A percentile compares a stretch with the other conserved stretches of the same genome.
Conservation (phyloP, 2,113 vertebrate genomes). For the Zosterops pallidus region DNA sequence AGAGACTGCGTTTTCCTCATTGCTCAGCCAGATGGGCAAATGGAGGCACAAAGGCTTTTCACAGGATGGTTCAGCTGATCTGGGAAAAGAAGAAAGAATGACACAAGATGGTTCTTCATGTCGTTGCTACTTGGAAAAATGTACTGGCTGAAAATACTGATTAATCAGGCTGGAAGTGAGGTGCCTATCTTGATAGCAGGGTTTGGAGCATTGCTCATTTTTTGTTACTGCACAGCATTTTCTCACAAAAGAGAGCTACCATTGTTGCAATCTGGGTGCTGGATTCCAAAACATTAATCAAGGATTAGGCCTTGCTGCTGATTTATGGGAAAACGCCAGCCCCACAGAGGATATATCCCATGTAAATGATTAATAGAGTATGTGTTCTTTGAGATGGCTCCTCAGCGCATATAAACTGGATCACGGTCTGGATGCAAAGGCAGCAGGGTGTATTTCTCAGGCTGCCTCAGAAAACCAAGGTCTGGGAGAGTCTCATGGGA, state of each 20-base stretch:
- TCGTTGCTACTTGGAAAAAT: background rate
- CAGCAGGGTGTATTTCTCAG: rapidly evolving
- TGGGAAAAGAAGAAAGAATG: background rate
- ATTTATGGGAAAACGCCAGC: background rate
- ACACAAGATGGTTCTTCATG: background rate
- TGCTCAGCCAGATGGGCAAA: background rate
- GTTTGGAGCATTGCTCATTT: background rate
- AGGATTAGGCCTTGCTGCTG: background rate
- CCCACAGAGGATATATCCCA: background rate
- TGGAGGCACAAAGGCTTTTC: background rate
- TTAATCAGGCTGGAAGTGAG: background rate
- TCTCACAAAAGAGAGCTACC: background rate
- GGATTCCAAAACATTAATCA: background rate
- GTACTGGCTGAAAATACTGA: background rate
- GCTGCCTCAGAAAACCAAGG: background rate
- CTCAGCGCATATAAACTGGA: rapidly evolving
- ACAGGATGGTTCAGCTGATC: background rate
- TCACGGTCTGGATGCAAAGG: background rate
- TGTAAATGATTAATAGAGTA: background rate
- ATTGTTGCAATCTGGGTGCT: background rate
- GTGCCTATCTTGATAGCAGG: background rate
- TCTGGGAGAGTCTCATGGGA: background rate
- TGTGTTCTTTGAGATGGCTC: background rate
- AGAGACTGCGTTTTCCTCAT: background rate
- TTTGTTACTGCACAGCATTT: background rate